Evolutionary conservation across 2,113 vertebrate species (phyloP).

Genomic region (Scomber scombrus): DNA sequence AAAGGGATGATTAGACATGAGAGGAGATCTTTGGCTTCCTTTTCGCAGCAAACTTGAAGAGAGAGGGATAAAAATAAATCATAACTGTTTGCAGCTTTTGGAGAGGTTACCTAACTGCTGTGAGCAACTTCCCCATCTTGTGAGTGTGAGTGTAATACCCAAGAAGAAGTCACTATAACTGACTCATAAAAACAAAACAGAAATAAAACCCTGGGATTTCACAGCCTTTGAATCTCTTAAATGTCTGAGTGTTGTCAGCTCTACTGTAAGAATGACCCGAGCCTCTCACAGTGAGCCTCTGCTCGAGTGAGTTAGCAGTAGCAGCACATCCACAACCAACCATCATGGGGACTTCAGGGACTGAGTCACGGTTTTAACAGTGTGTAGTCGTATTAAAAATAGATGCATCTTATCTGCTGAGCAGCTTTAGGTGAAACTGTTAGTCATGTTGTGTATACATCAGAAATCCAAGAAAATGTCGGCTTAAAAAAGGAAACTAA

Average conservation of each 20-base stretch:
- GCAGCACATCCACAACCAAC: conserved; percentile 36
- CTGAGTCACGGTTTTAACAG: conserved; percentile 57
- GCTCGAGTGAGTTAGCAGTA: conserved; percentile 29
- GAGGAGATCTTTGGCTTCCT: conserved; percentile 10
- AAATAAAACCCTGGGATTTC: conserved; percentile 56
- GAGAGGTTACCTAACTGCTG: conserved; percentile 55
- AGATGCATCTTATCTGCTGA: conserved; percentile 31
- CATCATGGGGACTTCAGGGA: conserved; percentile 35
- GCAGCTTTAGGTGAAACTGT: conserved; percentile 30
- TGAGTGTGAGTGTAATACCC: conserved; percentile 30
- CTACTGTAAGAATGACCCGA: conserved; percentile 18
- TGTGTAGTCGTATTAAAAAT: conserved; percentile 47
- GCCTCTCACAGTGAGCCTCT: conserved; percentile 27
- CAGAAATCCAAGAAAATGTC: conserved; percentile 11
- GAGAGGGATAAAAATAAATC: conserved; percentile 53
- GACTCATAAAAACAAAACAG: conserved; percentile 65
- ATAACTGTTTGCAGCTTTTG: conserved; percentile 24
- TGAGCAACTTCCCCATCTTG: conserved; percentile 39
- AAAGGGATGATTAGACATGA: conserved; percentile 18
- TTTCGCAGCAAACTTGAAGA: conserved; percentile 32
- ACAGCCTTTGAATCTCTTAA: conserved; percentile 10
- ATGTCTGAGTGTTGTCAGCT: conserved; percentile 31
- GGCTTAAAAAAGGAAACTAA: conserved; percentile 19
- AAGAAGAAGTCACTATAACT: conserved; percentile 36
- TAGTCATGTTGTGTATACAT: conserved; percentile 50